phyloP scores from a whole-genome alignment of 2,797 vertebrate species.

The Harpagifer antarcticus region DNA sequence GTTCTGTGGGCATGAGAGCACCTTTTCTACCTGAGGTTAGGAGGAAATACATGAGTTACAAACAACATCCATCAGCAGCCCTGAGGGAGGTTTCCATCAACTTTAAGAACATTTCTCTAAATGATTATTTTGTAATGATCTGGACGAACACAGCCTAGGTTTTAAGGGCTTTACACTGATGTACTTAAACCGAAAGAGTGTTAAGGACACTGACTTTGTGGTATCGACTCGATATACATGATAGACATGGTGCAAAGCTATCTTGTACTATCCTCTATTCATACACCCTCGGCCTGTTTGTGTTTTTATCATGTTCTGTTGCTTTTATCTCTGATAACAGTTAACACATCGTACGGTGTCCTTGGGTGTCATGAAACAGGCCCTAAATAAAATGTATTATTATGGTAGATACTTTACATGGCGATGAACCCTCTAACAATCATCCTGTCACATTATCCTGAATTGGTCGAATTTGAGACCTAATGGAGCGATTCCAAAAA shows the following conservation, averaged over 20 bases:
- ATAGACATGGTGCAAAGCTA: constrained; percentile 3
- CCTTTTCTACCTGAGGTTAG: constrained; percentile 36
- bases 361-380: no score
- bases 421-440: constrained; percentile 18
- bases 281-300: neutral
- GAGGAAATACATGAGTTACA: constrained; percentile 54
- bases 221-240: constrained; percentile 28
- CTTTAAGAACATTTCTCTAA: constrained; percentile 18
- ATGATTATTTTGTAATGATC: constrained; percentile 22
- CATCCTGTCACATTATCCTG: constrained; percentile 13
- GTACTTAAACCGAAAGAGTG: neutral
- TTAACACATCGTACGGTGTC: no score
- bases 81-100: constrained; percentile 20
- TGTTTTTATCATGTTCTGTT: no score
- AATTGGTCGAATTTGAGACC: constrained; percentile 2
- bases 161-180: constrained; percentile 28
- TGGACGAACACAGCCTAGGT: constrained; percentile 17
- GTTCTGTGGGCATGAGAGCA: constrained; percentile 40
- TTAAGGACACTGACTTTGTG: neutral
- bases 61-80: constrained; percentile 47
- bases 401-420: constrained; percentile 9
- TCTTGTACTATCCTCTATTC: constrained; percentile 12
- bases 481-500: no score
- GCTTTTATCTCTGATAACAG: neutral
- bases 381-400: no score